Conservation (phyloP, 2,797 vertebrate species). For the Vultur gryphus region DNA sequence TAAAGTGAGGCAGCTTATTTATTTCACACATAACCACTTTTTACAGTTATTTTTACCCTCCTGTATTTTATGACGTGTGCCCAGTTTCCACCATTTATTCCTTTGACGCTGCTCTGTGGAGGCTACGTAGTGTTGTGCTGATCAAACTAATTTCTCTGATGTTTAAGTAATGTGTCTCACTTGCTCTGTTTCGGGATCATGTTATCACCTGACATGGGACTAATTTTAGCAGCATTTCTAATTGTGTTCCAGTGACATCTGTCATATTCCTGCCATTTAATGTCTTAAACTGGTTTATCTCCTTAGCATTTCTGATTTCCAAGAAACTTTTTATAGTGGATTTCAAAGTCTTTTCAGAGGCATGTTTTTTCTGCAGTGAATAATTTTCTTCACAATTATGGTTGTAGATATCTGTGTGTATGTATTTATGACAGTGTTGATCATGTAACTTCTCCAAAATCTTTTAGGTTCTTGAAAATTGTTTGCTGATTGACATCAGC, state of each 20-base stretch:
- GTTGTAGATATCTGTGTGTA: neutral
- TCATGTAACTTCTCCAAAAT: neutral
- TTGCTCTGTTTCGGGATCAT: neutral
- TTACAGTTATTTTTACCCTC: neutral
- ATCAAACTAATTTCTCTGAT: neutral
- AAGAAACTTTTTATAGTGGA: neutral
- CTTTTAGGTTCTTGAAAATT: neutral
- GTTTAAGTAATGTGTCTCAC: neutral
- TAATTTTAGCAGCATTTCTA: neutral
- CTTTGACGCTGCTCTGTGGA: neutral
- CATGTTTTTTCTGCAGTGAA: neutral
- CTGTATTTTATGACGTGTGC: neutral
- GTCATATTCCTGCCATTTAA: neutral
- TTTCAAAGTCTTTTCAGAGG: neutral
- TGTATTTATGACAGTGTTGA: neutral
- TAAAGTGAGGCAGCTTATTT: neutral
- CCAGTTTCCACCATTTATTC: neutral
- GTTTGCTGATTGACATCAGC: neutral
- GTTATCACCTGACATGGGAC: neutral
- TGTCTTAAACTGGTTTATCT: neutral
- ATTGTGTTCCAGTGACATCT: neutral
- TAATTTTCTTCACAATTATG: neutral
- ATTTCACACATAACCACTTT: neutral
- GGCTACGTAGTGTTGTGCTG: neutral
- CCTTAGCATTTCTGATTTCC: neutral